Evolutionary conservation across 2,888 invertebrate genomes (phyloP), one percentile per base, ranked within the genome.

Genomic region (Microplitis deprimator): DNA sequence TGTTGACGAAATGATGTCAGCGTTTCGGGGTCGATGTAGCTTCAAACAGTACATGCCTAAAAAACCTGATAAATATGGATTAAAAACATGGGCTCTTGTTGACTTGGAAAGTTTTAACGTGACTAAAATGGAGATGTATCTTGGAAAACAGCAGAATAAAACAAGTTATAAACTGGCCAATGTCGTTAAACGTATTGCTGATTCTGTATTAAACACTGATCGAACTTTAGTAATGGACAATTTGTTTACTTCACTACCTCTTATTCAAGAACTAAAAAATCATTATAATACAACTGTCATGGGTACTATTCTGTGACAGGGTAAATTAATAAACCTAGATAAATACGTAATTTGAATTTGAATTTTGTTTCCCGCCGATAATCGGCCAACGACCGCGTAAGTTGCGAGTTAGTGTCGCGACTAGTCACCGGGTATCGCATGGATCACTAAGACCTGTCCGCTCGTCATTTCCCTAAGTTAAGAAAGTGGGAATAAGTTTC

Each of bases 161-260:
- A 75, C 84, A 69, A 80, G 79, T 70, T 86, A 86, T 82, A 79
- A 82, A 80, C 79, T 83, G 29, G 62, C 77, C 79, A 84, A 83
- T 13, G 62, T 62, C 68, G 83, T 86, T 16, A 80, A 82, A 68
- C 74, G 82, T 8, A n/a, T 83, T 60, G 50, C 78, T 68, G 39
- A 73, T 68, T 82, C 84, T 75, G 83, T 87, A 72, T 82, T 82
- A 60, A 82, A 82, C 77, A 69, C 80, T 20, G 80, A 81, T 13
- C 76, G 83, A n/a, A 86, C 86, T 78, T 73, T 87, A 59, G 87
- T 82, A 0, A 80, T 82, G 59, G 83, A 83, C 69, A 84, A 82
- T 81, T 86, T 82, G 82, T 87, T 83, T 67, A 84, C 84, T 59
- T 84, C 85, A 79, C 79, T 85, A 29, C 82, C 84, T 6, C 72